Base-by-base conservation (phyloP, 1,140 invertebrate genomes). In the Dinothrombium tinctorium region DNA sequence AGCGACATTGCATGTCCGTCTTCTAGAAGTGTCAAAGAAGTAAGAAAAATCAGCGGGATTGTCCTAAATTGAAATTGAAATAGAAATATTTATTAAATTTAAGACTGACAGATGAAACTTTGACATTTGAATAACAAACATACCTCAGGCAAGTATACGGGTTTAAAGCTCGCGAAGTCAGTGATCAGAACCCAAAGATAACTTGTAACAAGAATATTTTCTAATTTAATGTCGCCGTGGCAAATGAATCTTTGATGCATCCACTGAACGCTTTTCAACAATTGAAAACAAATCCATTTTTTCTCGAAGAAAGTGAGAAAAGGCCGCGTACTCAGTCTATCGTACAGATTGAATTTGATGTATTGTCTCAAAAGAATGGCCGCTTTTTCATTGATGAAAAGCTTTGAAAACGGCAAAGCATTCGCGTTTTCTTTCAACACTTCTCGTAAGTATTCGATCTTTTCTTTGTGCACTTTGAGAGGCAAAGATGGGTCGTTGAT, bases 1-100 rank as follows among this genome's bases (percentile, higher is more conserved):
- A 1, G 90, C 90, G 41, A 98, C 78, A 53, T 96, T 96, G 56
- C 92, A 99, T 9, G 74, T 79, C 55, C 76, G 63, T 51, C 90
- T 63, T 43, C 90, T 65, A 21, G 86, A 94, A 0, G 92, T 96
- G 61, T 99, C 92, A 62, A 98, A 99, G 62, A 96, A 99, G 55
- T 94, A 99, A n/a, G 82, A 89, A 60, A 92, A 99, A 62, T 95
- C 86, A 2, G 89, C 86, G 2, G 92, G 90, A 62, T 98, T 95
- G 59, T 98, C 87, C 60, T 68, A 42, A 42, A 37, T 23, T 23
- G 14, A 46, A 15, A 7, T 19, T 35, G 42, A 50, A 42, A 24
- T 35, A 21, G 7, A 43, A 15, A 37, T 4, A 37, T 17, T 14
- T 14, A 47, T 14, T 22, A 3, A 32, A 12, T 14, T 28, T 15